Conservation (phyloP, 23 tunicate species). For the Trididemnum clinides region DNA sequence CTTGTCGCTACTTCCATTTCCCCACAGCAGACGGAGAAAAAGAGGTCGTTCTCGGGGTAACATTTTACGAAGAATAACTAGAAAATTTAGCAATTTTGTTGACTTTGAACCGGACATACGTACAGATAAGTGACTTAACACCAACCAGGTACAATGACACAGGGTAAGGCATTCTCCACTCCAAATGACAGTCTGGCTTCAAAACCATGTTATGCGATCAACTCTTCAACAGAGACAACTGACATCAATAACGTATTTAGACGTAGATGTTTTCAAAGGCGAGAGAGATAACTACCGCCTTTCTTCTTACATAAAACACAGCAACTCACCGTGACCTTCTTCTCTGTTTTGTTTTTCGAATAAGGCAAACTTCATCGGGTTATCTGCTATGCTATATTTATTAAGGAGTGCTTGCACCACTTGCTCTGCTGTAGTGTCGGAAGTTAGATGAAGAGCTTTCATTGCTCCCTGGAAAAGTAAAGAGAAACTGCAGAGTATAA, state of each 20-base stretch:
- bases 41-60: conserved; percentile 82
- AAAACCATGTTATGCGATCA: too few relatives aligned
- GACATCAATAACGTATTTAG: too few relatives aligned
- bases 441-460: conserved; percentile 93
- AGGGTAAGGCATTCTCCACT: too few relatives aligned
- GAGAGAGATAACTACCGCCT: too few relatives aligned
- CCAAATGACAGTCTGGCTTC: too few relatives aligned
- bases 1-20: conserved; percentile 76
- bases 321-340: conserved; percentile 75
- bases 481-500: background rate
- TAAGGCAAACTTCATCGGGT: conserved; percentile 93
- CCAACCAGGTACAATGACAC: too few relatives aligned
- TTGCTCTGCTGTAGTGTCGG: conserved; percentile 86
- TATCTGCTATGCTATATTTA: conserved; percentile 85
- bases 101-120: too few relatives aligned
- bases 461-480: conserved; percentile 71
- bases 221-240: too few relatives aligned
- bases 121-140: too few relatives aligned
- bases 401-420: conserved; percentile 83
- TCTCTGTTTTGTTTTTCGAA: conserved; percentile 82
- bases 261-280: too few relatives aligned
- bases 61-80: conserved; percentile 92
- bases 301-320: too few relatives aligned
- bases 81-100: too few relatives aligned
- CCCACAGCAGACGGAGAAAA: conserved; percentile 89